A percentile compares a stretch with the other conserved stretches of the same genome.
Evolutionary conservation across 2,797 vertebrate genomes (phyloP).

Genomic region (Loriculus beryllinus): DNA sequence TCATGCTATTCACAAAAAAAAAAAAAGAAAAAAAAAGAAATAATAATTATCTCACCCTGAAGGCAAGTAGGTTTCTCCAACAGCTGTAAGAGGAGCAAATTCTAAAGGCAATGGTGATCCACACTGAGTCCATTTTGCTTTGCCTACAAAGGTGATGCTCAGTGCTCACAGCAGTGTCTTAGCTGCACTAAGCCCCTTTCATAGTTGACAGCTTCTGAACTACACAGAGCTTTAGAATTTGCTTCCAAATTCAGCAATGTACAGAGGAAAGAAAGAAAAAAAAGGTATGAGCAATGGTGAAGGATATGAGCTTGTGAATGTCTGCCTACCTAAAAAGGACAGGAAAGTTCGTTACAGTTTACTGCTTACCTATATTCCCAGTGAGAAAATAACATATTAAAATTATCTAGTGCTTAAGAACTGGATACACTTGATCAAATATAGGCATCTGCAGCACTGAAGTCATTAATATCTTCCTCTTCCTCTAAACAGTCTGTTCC

Average conservation of each 20-base stretch:
- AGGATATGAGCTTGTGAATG: neutral
- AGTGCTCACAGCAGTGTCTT: neutral
- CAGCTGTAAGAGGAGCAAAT: neutral
- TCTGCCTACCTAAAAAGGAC: neutral
- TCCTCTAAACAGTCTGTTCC: neutral
- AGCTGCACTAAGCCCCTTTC: neutral
- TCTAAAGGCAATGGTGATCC: neutral
- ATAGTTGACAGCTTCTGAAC: neutral
- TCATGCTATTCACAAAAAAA: too few relatives aligned
- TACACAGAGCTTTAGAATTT: neutral
- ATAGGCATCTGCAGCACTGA: neutral
- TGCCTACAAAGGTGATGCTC: neutral
- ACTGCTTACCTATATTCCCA: neutral
- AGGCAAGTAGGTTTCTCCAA: neutral
- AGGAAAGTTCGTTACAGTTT: neutral
- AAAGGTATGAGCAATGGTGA: neutral
- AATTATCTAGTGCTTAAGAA: neutral
- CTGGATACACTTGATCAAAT: neutral
- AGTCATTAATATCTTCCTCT: neutral
- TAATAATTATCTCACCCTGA: neutral
- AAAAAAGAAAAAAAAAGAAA: too few relatives aligned
- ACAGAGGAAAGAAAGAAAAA: neutral
- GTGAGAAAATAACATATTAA: neutral
- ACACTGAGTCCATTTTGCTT: neutral
- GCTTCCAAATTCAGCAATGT: neutral